Evolutionary conservation across 2,888 invertebrate genomes (phyloP).

Genomic region (Himalopsyche japonica): DNA sequence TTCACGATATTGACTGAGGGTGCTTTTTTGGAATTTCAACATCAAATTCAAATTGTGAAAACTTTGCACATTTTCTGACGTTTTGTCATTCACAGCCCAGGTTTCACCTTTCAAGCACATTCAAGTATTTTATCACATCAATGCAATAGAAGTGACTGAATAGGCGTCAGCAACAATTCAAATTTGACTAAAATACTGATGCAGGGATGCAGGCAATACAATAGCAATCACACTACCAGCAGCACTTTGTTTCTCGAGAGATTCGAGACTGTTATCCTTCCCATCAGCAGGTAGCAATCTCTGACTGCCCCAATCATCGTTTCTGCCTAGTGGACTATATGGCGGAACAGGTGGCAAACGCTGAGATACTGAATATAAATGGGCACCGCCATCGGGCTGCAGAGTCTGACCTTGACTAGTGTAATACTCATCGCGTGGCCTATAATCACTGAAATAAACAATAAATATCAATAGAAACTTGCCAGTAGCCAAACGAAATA

Average conservation of each 20-base stretch:
- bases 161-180: too few species aligned
- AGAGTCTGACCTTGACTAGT: conserved; percentile 58
- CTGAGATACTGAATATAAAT: conserved; percentile 65
- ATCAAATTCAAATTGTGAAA: too few species aligned
- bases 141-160: too few species aligned
- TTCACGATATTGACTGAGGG: too few species aligned
- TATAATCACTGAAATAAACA: conserved; percentile 52
- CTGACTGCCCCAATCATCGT: conserved; percentile 60
- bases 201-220: too few species aligned
- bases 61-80: too few species aligned
- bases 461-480: not conserved
- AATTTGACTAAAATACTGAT: too few species aligned
- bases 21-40: too few species aligned
- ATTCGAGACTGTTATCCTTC: conserved; percentile 59
- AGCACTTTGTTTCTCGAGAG: conserved; percentile 56
- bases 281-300: conserved; percentile 57
- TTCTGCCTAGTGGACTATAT: conserved; percentile 57
- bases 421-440: conserved; percentile 59
- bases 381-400: conserved; percentile 59
- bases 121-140: too few species aligned
- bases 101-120: too few species aligned
- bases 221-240: conserved; percentile 49
- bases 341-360: conserved; percentile 57
- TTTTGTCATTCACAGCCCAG: too few species aligned
- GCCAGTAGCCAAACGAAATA: not conserved